Conservation (phyloP, 1,140 invertebrate species). For the Condylostylus longicornis region DNA sequence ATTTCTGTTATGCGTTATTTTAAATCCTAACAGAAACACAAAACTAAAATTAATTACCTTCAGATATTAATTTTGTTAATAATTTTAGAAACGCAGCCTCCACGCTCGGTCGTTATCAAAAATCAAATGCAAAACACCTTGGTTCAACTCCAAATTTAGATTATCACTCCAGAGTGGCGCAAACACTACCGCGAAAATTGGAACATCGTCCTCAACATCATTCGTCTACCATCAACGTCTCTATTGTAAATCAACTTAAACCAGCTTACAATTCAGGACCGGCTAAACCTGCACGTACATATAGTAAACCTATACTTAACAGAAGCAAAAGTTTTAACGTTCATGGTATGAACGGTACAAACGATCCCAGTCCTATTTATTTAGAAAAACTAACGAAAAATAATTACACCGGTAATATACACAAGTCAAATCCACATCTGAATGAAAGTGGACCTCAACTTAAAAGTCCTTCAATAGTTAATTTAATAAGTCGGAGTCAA, state of each 20-base stretch:
- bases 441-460: conserved; percentile 52
- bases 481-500: conserved; percentile 66
- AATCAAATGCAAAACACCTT: conserved; percentile 50
- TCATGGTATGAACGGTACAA: conserved; percentile 39
- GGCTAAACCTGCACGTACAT: conserved; percentile 55
- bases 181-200: conserved; percentile 61
- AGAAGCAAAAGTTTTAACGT: conserved; percentile 76
- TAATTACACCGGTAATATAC: conserved; percentile 31
- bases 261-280: conserved; percentile 34
- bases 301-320: conserved; percentile 51
- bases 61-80: not conserved
- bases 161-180: conserved; percentile 49
- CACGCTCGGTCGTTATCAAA: conserved; percentile 63
- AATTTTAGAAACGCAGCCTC: conserved; percentile 20
- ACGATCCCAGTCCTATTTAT: conserved; percentile 32
- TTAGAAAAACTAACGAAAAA: conserved; percentile 29
- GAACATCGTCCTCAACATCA: conserved; percentile 36
- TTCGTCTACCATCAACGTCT: conserved; percentile 57
- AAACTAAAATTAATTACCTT: too few species aligned
- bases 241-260: conserved; percentile 47
- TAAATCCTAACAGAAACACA: too few species aligned
- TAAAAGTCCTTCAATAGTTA: conserved; percentile 69
- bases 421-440: conserved; percentile 62
- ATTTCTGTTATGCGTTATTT: too few species aligned
- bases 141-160: conserved; percentile 28